Evolutionary conservation across 2,888 invertebrate genomes (phyloP).

Genomic region (Sphecodes monilicornis): DNA sequence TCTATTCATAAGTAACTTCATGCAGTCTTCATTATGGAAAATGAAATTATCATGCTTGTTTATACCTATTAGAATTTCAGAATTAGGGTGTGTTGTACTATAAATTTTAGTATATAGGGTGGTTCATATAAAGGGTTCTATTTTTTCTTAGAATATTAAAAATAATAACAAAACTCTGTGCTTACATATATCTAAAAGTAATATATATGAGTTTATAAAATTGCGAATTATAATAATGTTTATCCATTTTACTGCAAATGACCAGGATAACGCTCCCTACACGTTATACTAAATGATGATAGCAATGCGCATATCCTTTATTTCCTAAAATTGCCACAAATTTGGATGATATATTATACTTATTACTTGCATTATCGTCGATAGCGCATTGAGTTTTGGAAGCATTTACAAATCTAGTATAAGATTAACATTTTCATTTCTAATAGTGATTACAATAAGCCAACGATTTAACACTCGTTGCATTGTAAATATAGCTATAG

Average conservation of each 20-base stretch:
- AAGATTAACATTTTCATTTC: neutral
- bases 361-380: neutral
- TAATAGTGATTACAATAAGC: neutral
- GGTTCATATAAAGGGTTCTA: neutral
- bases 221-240: neutral
- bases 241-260: neutral
- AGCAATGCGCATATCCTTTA: neutral
- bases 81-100: neutral
- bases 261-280: neutral
- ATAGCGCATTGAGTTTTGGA: neutral
- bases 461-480: neutral
- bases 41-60: neutral
- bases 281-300: neutral
- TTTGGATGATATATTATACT: neutral
- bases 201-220: neutral
- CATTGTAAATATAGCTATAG: neutral
- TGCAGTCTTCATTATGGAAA: neutral
- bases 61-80: neutral
- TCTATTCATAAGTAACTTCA: neutral
- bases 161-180: neutral
- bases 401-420: neutral
- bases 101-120: neutral
- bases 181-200: neutral
- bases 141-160: constrained; percentile 1
- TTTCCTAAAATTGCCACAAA: neutral